Base-by-base conservation (phyloP, 2,888 invertebrate species). In the Mesorhabditis sp. region DNA sequence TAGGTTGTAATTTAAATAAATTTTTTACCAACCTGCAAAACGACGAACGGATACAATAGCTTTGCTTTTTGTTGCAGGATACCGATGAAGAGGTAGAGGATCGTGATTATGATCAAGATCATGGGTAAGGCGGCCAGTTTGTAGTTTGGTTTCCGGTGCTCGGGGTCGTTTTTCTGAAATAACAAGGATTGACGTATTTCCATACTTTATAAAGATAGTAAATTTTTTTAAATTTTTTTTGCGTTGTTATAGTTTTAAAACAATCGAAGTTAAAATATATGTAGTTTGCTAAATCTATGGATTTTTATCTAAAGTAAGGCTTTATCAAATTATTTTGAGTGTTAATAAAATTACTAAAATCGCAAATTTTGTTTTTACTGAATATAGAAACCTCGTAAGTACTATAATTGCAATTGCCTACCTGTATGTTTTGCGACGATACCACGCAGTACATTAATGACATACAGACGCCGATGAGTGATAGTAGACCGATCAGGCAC, bases 1-100 rank as follows among this genome's bases (percentile, higher is more conserved):
- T 13, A 13, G n/a, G n/a, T n/a, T 10, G 58, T 10, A 1, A 28
- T 45, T 4, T 65, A n/a, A 44, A 10, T 44, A 65, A 28, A 67
- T 10, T 43, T 63, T 15, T n/a, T 15, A 6, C 58, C 63, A 45
- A 78, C 80, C 73, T 80, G 80, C n/a, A 80, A 66, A 4, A 73
- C 66, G 13, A 80, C 76, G 64, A 80, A 78, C 0, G 80, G 76
- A 62, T 74, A 78, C n/a, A 80, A 71, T 5, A 78, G 69, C 10
- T 73, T 71, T 13, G 78, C 74, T 61, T 74, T 77, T 62, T 78
- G 76, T 63, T 80, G 80, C 13, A 80, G 58, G n/a, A 80, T 76
- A 5, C 78, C 80, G 64, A 80, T 77, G 67, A 78, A 76, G 71
- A 80, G 74, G 65, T 78, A 80, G 15, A 80, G 72, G 43, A 80